Conservation (phyloP, 1,140 invertebrate genomes). For the Achroia grisella region DNA sequence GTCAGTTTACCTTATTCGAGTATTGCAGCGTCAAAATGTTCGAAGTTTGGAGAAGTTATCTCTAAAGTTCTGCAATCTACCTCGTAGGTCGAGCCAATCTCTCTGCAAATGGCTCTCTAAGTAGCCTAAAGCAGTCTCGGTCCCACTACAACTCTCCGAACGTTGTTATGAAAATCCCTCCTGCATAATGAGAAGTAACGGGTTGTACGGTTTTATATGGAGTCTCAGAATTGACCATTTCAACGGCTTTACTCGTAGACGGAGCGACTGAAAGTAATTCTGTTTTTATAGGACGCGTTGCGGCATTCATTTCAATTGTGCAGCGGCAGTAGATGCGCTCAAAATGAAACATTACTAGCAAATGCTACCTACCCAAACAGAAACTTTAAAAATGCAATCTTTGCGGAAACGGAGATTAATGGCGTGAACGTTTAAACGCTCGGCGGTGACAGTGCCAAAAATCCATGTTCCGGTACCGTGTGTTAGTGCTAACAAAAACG, state of each 20-base stretch:
- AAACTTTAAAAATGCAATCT: conserved; percentile 66
- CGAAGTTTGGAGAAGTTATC: conserved; percentile 67
- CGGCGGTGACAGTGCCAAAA: conserved; percentile 49
- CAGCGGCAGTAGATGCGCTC: conserved; percentile 12
- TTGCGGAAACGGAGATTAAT: conserved; percentile 59
- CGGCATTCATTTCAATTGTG: conserved; percentile 35
- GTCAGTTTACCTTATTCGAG: conserved; percentile 66
- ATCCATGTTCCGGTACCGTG: conserved; percentile 19
- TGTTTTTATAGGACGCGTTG: conserved; percentile 18
- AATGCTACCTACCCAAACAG: conserved; percentile 45
- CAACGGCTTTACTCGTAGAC: neutral
- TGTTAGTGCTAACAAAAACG: conserved; percentile 40
- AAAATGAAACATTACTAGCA: conserved; percentile 50
- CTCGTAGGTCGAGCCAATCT: conserved; percentile 58
- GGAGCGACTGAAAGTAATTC: conserved; percentile 10
- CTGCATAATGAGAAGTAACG: conserved; percentile 33
- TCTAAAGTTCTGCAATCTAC: conserved; percentile 66
- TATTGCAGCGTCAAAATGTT: conserved; percentile 67
- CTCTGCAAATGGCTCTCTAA: conserved; percentile 61
- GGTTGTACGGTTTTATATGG: conserved; percentile 9
- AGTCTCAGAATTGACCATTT: conserved; percentile 19
- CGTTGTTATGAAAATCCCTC: conserved; percentile 44
- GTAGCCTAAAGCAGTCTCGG: conserved; percentile 45
- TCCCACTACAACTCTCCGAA: conserved; percentile 32
- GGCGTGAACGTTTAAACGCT: conserved; percentile 48